Evolutionary conservation across 2,113 vertebrate genomes (phyloP).

Genomic region (Cyrtonyx montezumae): DNA sequence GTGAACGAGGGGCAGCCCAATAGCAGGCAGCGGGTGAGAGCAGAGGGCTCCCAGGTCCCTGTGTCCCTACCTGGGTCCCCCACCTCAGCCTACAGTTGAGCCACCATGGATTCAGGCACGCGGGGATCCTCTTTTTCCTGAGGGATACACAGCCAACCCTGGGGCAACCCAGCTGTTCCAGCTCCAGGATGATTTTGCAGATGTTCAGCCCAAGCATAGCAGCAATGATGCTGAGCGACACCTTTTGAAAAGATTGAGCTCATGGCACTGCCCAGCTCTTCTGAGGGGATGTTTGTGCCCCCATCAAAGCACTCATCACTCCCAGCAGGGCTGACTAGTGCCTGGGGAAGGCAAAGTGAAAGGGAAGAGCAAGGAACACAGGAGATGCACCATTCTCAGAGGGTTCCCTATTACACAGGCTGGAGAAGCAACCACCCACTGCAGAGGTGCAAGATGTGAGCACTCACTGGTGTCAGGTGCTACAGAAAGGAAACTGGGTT

Average conservation of each 20-base stretch:
- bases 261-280: neutral
- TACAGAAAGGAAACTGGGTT: neutral
- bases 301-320: neutral
- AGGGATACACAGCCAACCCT: too few species aligned
- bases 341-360: neutral
- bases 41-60: too few species aligned
- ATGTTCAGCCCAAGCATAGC: neutral
- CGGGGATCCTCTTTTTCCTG: neutral
- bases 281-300: neutral
- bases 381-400: neutral
- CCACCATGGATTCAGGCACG: neutral
- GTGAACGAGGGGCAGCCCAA: neutral
- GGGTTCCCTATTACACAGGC: neutral
- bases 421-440: neutral
- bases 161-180: neutral
- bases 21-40: neutral
- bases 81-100: neutral
- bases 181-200: neutral
- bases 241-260: too few species aligned
- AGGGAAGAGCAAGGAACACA: neutral
- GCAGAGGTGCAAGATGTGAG: accelerated
- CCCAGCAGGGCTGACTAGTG: neutral
- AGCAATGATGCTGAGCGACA: neutral
- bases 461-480: too few species aligned
- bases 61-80: too few species aligned